These are phyloP conservation scores for Tetragonisca angustula DNA, from an alignment of 2,888 invertebrate genomes.

Conservation along the genomic window DNA sequence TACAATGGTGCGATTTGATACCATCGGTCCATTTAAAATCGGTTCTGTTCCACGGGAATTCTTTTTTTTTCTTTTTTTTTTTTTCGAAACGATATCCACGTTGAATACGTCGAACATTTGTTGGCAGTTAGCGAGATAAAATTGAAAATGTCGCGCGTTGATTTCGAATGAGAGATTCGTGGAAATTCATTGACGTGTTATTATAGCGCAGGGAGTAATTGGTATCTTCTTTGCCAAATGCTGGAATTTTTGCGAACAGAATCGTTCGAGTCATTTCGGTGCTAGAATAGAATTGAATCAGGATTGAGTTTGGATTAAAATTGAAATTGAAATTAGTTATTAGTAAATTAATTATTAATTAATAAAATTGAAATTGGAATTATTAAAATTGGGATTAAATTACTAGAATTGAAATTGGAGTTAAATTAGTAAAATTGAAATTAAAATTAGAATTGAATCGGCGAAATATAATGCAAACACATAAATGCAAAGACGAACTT, in stretches of 20 bases:
- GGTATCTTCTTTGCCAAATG: background rate
- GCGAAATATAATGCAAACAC: too few species aligned
- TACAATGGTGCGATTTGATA: constrained; percentile 10
- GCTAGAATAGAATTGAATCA: background rate
- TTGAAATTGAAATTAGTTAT: too few species aligned
- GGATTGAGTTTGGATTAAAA: too few species aligned
- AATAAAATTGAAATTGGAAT: too few species aligned
- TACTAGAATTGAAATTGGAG: too few species aligned
- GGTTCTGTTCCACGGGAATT: background rate
- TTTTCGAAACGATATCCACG: background rate
- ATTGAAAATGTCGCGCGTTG: background rate
- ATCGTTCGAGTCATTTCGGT: background rate
- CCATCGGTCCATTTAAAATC: constrained; percentile 23
- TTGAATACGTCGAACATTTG: background rate
- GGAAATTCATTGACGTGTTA: background rate
- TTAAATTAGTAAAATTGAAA: too few species aligned
- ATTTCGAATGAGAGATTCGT: background rate
- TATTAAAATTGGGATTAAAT: too few species aligned
- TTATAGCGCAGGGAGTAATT: background rate
- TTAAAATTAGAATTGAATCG: too few species aligned
- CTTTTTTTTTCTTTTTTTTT: background rate
- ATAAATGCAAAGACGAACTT: too few species aligned
- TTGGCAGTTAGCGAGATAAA: background rate
- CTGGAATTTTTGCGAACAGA: too few species aligned
- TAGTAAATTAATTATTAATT: too few species aligned